These are phyloP conservation scores for Wiebesia pumilae DNA, from an alignment of 1,140 invertebrate species.

Conservation along the genomic window DNA sequence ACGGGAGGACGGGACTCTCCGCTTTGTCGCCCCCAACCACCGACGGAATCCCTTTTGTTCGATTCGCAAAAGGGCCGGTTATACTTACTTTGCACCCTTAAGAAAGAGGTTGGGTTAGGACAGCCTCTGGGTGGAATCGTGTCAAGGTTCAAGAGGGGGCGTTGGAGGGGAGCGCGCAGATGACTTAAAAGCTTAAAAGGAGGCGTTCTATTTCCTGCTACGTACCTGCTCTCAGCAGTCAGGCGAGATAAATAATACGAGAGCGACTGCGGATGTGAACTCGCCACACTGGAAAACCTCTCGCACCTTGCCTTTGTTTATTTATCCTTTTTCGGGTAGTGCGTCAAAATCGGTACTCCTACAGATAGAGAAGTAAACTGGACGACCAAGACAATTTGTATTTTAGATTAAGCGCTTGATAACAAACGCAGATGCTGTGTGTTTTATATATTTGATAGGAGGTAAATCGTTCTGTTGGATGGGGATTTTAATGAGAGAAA, in stretches of 20 bases:
- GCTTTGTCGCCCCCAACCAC: too few relatives aligned
- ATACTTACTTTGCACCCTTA: neutral
- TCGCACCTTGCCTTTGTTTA: neutral
- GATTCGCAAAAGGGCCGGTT: neutral
- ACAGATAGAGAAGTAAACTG: neutral
- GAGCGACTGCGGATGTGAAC: neutral
- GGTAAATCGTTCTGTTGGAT: too few relatives aligned
- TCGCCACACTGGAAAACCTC: too few relatives aligned
- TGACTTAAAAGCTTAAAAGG: neutral
- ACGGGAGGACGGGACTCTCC: too few relatives aligned
- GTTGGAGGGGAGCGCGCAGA: neutral
- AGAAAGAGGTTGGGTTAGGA: neutral
- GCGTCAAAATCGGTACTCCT: neutral
- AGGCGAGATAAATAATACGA: neutral
- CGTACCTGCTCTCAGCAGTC: neutral
- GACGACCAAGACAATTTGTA: neutral
- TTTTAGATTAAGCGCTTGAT: neutral
- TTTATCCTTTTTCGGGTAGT: neutral
- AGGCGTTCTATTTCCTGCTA: constrained; percentile 32
- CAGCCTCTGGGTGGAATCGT: constrained; percentile 11
- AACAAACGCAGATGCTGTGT: neutral
- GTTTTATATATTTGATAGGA: too few relatives aligned
- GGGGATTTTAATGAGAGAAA: neutral
- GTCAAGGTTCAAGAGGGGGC: constrained; percentile 3
- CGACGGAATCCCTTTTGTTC: neutral